Evolutionary conservation across 2,797 vertebrate genomes (phyloP).

Genomic region (Sphaeramia orbicularis): DNA sequence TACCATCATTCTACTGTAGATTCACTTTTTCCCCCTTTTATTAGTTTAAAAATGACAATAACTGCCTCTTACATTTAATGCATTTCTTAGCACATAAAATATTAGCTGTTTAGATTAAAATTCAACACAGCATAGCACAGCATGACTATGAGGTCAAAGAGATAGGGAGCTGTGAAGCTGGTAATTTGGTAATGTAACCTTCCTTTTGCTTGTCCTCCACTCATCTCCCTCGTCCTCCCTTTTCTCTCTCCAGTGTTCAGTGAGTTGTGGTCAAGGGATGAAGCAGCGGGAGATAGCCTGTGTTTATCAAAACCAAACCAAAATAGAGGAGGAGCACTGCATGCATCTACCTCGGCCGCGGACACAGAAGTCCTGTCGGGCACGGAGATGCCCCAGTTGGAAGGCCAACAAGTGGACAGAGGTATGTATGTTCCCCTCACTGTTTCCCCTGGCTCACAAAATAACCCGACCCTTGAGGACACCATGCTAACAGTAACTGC

Average conservation of each 20-base stretch:
- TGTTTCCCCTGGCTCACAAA: slow-evolving; percentile 33
- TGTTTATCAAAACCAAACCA: slow-evolving; percentile 82
- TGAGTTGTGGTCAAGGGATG: slow-evolving; percentile 92
- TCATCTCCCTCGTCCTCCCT: background rate
- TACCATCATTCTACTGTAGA: background rate
- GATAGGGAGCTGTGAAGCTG: background rate
- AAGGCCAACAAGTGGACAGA: slow-evolving; percentile 91
- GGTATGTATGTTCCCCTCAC: slow-evolving; percentile 81
- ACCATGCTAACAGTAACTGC: slow-evolving; percentile 22
- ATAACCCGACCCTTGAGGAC: slow-evolving; percentile 27
- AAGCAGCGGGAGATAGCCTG: slow-evolving; percentile 91
- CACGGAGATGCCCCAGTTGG: slow-evolving; percentile 91
- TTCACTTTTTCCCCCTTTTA: background rate
- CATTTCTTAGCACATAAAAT: too few relatives aligned
- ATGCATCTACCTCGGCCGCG: slow-evolving; percentile 87
- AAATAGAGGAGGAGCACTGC: slow-evolving; percentile 87
- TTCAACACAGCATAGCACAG: background rate
- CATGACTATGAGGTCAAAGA: background rate
- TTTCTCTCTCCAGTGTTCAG: slow-evolving; percentile 88
- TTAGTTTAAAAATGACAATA: too few relatives aligned
- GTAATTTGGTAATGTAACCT: slow-evolving; percentile 25
- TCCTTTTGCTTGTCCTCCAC: slow-evolving; percentile 13
- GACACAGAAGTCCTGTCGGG: slow-evolving; percentile 88
- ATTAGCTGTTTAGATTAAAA: background rate
- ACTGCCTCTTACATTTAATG: too few relatives aligned